These are phyloP conservation scores for Sphaerolaimus hirsutus DNA, from an alignment of 2,888 invertebrate genomes.

Conservation along the genomic window DNA sequence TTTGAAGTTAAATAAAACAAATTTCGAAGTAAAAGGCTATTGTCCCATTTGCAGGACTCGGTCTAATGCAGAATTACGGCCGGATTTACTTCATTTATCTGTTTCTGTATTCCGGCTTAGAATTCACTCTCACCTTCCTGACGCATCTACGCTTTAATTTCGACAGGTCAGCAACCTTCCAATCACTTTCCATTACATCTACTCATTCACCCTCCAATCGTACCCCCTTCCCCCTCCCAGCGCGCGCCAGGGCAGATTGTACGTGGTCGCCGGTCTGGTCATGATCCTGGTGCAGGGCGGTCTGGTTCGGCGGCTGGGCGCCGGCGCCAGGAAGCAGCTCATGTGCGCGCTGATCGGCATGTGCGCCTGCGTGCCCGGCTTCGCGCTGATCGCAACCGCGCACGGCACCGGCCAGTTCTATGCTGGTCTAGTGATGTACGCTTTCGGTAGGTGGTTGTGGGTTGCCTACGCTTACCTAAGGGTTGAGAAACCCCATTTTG, in stretches of 20 bases:
- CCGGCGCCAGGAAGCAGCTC: conserved; percentile 9
- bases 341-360: conserved; percentile 37
- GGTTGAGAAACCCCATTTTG: not conserved
- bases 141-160: conserved; percentile 73
- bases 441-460: conserved; percentile 48
- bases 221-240: too few relatives aligned
- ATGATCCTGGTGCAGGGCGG: conserved; percentile 62
- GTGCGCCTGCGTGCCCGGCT: conserved; percentile 58
- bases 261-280: conserved; percentile 63
- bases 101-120: conserved; percentile 78
- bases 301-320: too few relatives aligned
- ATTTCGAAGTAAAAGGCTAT: too few relatives aligned
- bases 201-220: too few relatives aligned
- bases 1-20: too few relatives aligned
- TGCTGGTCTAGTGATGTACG: conserved; percentile 57
- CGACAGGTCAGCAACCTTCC: conserved; percentile 34
- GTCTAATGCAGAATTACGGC: conserved; percentile 24
- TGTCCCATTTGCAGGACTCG: conserved; percentile 9
- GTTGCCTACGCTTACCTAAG: not conserved
- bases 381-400: conserved; percentile 58
- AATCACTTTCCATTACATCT: too few relatives aligned
- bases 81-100: conserved; percentile 52
- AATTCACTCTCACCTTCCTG: conserved; percentile 85
- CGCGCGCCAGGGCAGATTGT: conserved; percentile 94
- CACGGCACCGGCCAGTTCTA: conserved; percentile 39